These are phyloP conservation scores for Ctenochaetus hawaiiensis DNA, from an alignment of 2,797 vertebrate genomes.

Conservation along the genomic window DNA sequence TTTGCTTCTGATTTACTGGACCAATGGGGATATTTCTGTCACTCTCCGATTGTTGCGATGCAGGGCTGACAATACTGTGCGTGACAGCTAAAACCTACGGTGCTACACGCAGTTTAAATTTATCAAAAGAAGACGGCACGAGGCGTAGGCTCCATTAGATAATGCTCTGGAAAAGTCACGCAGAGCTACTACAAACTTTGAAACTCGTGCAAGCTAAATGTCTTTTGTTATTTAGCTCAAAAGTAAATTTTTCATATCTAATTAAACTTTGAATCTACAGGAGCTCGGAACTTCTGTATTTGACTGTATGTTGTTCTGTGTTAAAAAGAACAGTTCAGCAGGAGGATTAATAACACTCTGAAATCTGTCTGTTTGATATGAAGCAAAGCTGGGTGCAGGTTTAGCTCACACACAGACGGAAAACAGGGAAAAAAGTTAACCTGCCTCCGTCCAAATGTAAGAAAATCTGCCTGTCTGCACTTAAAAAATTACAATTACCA, in stretches of 20 bases:
- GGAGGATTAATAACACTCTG: not conserved
- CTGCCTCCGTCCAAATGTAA: no score
- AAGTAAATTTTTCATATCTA: not conserved
- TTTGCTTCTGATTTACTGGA: constrained; percentile 50
- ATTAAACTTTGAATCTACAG: not conserved
- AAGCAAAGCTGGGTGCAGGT: not conserved
- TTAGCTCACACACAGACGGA: no score
- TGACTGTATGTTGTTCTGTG: not conserved
- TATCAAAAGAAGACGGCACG: constrained; percentile 16
- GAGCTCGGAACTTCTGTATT: not conserved
- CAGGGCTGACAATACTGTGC: constrained; percentile 15
- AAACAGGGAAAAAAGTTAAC: no score
- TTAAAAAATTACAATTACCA: constrained; percentile 14
- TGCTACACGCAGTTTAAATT: constrained; percentile 9
- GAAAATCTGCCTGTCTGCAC: no score
- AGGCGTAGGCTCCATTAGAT: constrained; percentile 18
- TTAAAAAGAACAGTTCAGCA: not conserved
- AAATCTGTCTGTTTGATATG: not conserved
- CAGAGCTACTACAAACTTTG: constrained; percentile 9
- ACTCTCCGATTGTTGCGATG: constrained; percentile 47
- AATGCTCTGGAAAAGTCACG: constrained; percentile 10
- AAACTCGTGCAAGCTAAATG: not conserved
- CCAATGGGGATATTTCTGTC: constrained; percentile 56
- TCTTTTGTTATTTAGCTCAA: not conserved
- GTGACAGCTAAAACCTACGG: constrained; percentile 35